phyloP scores from a whole-genome alignment of 2,888 invertebrate genomes.

The Cephus spinipes region DNA sequence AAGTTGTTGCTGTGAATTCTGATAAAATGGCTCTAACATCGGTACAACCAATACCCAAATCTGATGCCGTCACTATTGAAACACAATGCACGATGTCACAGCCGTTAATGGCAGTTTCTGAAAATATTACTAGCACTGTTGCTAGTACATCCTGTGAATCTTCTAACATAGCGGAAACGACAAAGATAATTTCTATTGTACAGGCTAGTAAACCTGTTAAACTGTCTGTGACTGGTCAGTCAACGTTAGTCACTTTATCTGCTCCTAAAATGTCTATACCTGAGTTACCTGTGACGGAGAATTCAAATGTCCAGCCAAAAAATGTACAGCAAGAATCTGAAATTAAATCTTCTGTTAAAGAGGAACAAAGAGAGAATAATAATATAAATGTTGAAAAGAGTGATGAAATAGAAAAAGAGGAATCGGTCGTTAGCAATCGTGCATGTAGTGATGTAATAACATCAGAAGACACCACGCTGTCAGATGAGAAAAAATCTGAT shows the following conservation, averaged over 20 bases:
- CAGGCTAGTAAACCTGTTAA: slow-evolving; percentile 35
- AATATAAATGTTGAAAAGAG: slow-evolving; percentile 67
- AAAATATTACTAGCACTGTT: background rate
- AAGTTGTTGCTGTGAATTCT: slow-evolving; percentile 24
- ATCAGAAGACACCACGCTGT: slow-evolving; percentile 23
- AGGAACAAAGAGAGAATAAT: slow-evolving; percentile 47
- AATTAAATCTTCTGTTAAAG: background rate
- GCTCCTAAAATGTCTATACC: slow-evolving; percentile 54
- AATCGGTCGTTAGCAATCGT: slow-evolving; percentile 18
- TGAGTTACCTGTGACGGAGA: slow-evolving; percentile 45
- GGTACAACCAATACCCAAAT: background rate
- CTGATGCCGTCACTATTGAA: background rate
- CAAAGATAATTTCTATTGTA: slow-evolving; percentile 19
- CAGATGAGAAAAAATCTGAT: slow-evolving; percentile 55
- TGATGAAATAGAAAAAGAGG: slow-evolving; percentile 24
- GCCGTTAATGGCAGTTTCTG: background rate
- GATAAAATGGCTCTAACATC: slow-evolving; percentile 5
- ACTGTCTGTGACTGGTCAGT: slow-evolving; percentile 43
- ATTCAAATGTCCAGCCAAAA: slow-evolving; percentile 3
- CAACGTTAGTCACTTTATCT: slow-evolving; percentile 50
- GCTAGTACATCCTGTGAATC: background rate
- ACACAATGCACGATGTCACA: background rate
- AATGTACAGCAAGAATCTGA: background rate
- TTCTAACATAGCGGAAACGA: slow-evolving; percentile 21
- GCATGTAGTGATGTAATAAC: slow-evolving; percentile 28